Evolutionary conservation across 1,140 invertebrate species (phyloP).

Genomic region (Drosophila kohkoa): DNA sequence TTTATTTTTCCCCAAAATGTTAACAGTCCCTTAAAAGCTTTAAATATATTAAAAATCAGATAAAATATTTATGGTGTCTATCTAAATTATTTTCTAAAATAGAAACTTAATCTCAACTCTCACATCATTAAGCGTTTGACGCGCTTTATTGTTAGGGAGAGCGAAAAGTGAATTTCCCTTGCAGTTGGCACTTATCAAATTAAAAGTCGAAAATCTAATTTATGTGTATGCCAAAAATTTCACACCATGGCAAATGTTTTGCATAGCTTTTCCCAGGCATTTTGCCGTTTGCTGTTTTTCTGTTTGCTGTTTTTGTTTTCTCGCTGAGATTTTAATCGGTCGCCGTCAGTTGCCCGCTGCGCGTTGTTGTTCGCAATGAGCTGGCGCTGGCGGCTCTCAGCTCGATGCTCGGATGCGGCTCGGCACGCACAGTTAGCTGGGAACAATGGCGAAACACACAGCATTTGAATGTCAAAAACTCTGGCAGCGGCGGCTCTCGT

Average conservation of each 20-base stretch:
- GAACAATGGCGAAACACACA: slow-evolving; percentile 60
- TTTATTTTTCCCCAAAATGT: too few relatives aligned
- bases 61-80: background rate
- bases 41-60: too few relatives aligned
- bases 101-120: background rate
- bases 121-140: slow-evolving; percentile 18
- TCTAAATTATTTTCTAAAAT: background rate
- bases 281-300: slow-evolving; percentile 2
- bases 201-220: slow-evolving; percentile 39
- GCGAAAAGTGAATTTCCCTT: slow-evolving; percentile 22
- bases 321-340: slow-evolving; percentile 73
- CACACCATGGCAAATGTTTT: slow-evolving; percentile 47
- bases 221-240: slow-evolving; percentile 51
- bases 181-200: slow-evolving; percentile 39
- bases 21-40: too few relatives aligned
- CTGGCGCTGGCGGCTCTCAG: slow-evolving; percentile 46
- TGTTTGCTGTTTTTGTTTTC: slow-evolving; percentile 19
- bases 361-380: slow-evolving; percentile 24
- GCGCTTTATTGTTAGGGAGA: slow-evolving; percentile 4
- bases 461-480: slow-evolving; percentile 70
- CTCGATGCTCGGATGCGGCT: slow-evolving; percentile 38
- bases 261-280: slow-evolving; percentile 48
- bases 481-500: slow-evolving; percentile 27
- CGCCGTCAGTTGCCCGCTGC: slow-evolving; percentile 50
- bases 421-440: slow-evolving; percentile 72